Evolutionary conservation across 1,140 invertebrate species (phyloP).

Genomic region (Watersipora subatra): DNA sequence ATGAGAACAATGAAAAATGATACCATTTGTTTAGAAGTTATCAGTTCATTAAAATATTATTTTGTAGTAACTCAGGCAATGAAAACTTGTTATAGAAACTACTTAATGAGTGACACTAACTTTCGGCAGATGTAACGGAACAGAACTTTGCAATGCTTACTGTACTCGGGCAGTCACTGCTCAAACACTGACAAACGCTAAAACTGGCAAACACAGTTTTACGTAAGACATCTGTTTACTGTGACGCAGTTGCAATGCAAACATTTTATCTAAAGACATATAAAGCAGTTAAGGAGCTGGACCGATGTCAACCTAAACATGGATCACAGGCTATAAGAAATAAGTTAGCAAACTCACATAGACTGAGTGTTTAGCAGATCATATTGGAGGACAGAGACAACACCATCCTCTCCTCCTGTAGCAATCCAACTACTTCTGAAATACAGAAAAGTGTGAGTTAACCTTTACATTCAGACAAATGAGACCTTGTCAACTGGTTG

Average conservation of each 20-base stretch:
- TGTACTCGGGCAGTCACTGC: too few relatives aligned
- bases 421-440: neutral
- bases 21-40: too few relatives aligned
- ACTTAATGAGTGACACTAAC: too few relatives aligned
- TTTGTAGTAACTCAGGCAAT: too few relatives aligned
- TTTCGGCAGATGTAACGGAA: too few relatives aligned
- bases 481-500: too few relatives aligned
- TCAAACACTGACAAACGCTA: too few relatives aligned
- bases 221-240: neutral
- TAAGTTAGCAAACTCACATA: neutral
- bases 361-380: neutral
- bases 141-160: too few relatives aligned
- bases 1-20: too few relatives aligned
- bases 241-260: neutral
- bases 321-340: neutral
- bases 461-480: too few relatives aligned
- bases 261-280: neutral
- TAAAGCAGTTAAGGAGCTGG: neutral
- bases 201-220: neutral
- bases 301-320: neutral
- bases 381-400: neutral
- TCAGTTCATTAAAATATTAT: too few relatives aligned
- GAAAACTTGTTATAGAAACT: too few relatives aligned
- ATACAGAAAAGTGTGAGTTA: neutral
- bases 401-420: neutral